Evolutionary conservation across 1,140 invertebrate species (phyloP), one percentile per base, ranked within the genome.

Genomic region (Venustaconcha ellipsiformis): DNA sequence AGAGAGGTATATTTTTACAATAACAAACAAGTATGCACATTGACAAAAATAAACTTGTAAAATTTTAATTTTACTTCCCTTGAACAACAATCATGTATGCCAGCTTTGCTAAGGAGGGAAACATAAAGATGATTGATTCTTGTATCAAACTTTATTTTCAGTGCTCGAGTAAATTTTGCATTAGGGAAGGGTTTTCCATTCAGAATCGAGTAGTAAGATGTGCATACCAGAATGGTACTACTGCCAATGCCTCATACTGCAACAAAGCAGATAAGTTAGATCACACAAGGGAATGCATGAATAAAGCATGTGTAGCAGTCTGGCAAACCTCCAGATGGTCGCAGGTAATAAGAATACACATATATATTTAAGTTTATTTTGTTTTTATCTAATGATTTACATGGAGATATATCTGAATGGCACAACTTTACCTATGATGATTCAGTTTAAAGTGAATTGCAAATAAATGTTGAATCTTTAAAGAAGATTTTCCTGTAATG

Each of bases 251-350:
- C 23, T 14, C 23, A 6, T 63, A 62, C 26, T 80, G 78, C 67
- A 37, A 48, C 23, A 62, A 48, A n/a, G 37, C 15, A 0, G 57
- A 69, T 17, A 20, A 57, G 15, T 79, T 80, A 1, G 65, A 72
- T 62, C 63, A 69, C 55, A 58, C 37, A 30, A 63, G 74, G 57
- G 74, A 75, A 30, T 84, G 82, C 67, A 78, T 73, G 59, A 80
- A 82, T 68, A 23, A 66, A 14, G 70, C 80, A 48, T 84, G 82
- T 60, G 65, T 69, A 55, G 72, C 80, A 18, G 59, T 71, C 15
- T 84, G 82, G 82, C 71, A 67, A 30, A 82, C 82, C 4, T 75
- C 77, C 14, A 70, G 70, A 37, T 84, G 82, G 82, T 74, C 80
- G 1, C 66, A 78, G 64, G 82, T 83, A 76, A 77, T 65, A 8